Percentiles rank a stretch among this genome's conserved stretches.
phyloP scores from a whole-genome alignment of 2,888 invertebrate genomes.

The Auanema sp. region DNA sequence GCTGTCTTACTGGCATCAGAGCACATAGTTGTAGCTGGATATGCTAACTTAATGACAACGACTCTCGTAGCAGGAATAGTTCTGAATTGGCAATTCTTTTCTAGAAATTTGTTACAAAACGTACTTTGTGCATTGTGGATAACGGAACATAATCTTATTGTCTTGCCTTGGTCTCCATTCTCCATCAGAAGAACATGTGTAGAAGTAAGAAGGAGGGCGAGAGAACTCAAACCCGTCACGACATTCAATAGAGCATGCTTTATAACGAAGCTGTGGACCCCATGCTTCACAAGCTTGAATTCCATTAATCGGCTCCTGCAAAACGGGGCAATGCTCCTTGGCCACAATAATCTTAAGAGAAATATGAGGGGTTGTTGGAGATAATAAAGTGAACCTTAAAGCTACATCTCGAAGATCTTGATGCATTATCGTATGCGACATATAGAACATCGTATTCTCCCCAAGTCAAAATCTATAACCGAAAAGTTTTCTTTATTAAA shows the following conservation, averaged over 20 bases:
- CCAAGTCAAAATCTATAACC: constrained; percentile 54
- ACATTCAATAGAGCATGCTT: constrained; percentile 76
- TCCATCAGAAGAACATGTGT: constrained; percentile 96
- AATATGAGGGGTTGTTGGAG: background rate
- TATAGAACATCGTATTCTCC: constrained; percentile 62
- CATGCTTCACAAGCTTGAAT: constrained; percentile 88
- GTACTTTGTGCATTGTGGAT: constrained; percentile 64
- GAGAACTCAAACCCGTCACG: constrained; percentile 73
- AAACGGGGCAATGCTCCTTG: constrained; percentile 88
- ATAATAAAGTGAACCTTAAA: constrained; percentile 46
- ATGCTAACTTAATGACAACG: constrained; percentile 87
- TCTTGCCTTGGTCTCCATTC: constrained; percentile 80
- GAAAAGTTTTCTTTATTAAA: constrained; percentile 11
- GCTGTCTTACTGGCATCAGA: constrained; percentile 79
- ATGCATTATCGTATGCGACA: constrained; percentile 60
- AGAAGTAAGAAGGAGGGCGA: constrained; percentile 90
- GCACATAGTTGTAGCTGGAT: constrained; percentile 93
- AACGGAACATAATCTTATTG: constrained; percentile 47
- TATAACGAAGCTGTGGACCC: constrained; percentile 81
- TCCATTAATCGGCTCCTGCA: constrained; percentile 87
- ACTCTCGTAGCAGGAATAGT: constrained; percentile 89
- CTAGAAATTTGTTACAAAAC: constrained; percentile 23
- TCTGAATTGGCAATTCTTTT: constrained; percentile 68
- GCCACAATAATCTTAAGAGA: constrained; percentile 53
- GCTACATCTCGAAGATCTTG: constrained; percentile 54